Base-by-base conservation (phyloP, 2,113 vertebrate species). In the Rousettus leschenaultii region DNA sequence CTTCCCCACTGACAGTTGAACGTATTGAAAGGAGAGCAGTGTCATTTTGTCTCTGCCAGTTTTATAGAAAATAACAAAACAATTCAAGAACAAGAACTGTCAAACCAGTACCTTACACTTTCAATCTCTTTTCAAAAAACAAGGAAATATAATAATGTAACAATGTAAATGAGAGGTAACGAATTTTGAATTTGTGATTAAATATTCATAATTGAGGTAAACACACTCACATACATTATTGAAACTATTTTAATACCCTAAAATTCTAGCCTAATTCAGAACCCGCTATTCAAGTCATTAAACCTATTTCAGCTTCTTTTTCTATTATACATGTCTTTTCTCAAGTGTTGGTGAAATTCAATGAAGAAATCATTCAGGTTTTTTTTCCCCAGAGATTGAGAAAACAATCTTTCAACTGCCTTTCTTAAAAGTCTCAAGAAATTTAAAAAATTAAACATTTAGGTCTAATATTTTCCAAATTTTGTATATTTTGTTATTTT, bases 1-100 rank as follows among this genome's bases (percentile, higher is more conserved):
- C 55, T 66, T 79, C 7, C 53, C 48, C n/a, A 38, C 12, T 82
- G 73, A 94, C 89, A 92, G 35, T 1, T 94, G 59, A 85, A 89
- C 7, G 45, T 61, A 61, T 68, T 79, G 24, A 45, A 85, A 89
- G 38, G 5, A 66, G 6, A 85, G 24, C n/a, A 53, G 30, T 89
- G 94, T 89, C 94, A 92, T 94, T 94, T 95, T 70, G 66, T 77
- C 51, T 45, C 73, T 65, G 79, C 2, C 33, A 92, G 79, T 55
- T 94, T 92, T 86, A 71, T 24, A 82, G 73, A 68, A 85, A 80
- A 91, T 91, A 94, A 75, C 30, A 61, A 79, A 79, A 65, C 55
- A 88, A 40, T 28, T 22, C 73, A 74, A 40, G 33, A 89, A 68
- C 15, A 26, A 92, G 38, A 91, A 79, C 88, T 70, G 77, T 92